Percentiles rank a stretch among this genome's conserved stretches.
phyloP scores from a whole-genome alignment of 2,888 invertebrate species.

The Agrochola lychnidis region DNA sequence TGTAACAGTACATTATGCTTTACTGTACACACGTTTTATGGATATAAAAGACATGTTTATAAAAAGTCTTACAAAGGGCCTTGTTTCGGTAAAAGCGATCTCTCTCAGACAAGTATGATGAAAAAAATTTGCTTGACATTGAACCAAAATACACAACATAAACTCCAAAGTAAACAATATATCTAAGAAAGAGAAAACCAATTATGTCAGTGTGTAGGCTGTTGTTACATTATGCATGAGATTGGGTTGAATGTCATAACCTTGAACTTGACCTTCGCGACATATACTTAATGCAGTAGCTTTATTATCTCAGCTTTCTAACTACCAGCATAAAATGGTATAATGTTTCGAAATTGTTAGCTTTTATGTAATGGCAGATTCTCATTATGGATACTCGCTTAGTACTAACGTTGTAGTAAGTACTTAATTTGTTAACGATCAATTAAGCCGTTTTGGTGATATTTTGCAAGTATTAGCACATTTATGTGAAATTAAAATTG shows the following conservation, averaged over 20 bases:
- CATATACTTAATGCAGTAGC: neutral
- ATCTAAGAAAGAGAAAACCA: slow-evolving; percentile 38
- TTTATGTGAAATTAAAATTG: slow-evolving; percentile 40
- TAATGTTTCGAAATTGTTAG: slow-evolving; percentile 2
- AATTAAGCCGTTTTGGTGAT: slow-evolving; percentile 35
- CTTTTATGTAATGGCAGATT: slow-evolving; percentile 13
- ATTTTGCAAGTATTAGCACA: slow-evolving; percentile 28
- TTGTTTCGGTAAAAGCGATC: neutral
- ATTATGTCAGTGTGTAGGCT: slow-evolving; percentile 44
- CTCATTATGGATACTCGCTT: slow-evolving; percentile 1
- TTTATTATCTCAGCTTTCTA: neutral
- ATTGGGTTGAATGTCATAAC: slow-evolving; percentile 40
- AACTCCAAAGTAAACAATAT: slow-evolving; percentile 23
- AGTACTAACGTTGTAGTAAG: slow-evolving; percentile 13
- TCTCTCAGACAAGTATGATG: neutral
- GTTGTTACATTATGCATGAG: slow-evolving; percentile 56
- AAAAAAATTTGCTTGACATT: neutral
- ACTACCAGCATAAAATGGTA: neutral
- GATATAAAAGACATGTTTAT: accelerated
- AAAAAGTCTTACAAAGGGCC: neutral
- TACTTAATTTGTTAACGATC: slow-evolving; percentile 41
- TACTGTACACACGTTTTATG: neutral
- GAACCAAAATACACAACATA: slow-evolving; percentile 5
- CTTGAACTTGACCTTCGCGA: slow-evolving; percentile 63
- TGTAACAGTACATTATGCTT: too few species aligned